Percentiles rank a stretch among this genome's conserved stretches.
Conservation (phyloP, 2,113 vertebrate species). For the Antechinus stuartii region DNA sequence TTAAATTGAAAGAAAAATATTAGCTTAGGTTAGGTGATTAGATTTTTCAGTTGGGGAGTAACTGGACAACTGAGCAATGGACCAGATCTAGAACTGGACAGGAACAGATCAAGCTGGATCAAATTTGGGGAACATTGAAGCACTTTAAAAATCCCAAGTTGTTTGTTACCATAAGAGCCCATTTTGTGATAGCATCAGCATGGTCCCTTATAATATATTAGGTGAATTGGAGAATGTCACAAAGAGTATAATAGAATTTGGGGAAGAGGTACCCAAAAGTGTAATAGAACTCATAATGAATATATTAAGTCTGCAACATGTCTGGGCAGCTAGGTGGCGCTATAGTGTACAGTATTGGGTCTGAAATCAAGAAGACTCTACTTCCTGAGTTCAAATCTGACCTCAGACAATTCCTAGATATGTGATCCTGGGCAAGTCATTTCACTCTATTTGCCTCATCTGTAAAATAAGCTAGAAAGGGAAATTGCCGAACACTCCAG, state of each 20-base stretch:
- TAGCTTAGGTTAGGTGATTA: background rate
- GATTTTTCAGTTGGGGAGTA: background rate
- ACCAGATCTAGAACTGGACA: background rate
- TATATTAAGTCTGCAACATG: background rate
- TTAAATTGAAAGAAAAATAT: background rate
- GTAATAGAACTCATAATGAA: background rate
- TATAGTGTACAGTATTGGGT: too few relatives aligned
- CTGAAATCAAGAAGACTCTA: too few relatives aligned
- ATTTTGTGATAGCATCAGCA: background rate
- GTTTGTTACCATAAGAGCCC: background rate
- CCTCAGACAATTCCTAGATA: too few relatives aligned
- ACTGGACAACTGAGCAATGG: background rate
- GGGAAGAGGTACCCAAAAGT: background rate
- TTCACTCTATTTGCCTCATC: too few relatives aligned
- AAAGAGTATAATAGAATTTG: background rate
- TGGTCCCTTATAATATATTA: background rate
- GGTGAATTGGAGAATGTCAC: background rate
- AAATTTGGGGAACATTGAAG: background rate
- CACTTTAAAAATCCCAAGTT: background rate
- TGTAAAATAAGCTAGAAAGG: too few relatives aligned
- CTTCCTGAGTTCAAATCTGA: too few relatives aligned
- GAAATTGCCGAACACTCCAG: too few relatives aligned
- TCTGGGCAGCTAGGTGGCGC: background rate
- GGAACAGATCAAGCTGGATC: background rate
- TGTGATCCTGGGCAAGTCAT: too few relatives aligned